These are phyloP conservation scores for Dermatemys mawii DNA, from an alignment of 2,113 vertebrate species.

Conservation along the genomic window DNA sequence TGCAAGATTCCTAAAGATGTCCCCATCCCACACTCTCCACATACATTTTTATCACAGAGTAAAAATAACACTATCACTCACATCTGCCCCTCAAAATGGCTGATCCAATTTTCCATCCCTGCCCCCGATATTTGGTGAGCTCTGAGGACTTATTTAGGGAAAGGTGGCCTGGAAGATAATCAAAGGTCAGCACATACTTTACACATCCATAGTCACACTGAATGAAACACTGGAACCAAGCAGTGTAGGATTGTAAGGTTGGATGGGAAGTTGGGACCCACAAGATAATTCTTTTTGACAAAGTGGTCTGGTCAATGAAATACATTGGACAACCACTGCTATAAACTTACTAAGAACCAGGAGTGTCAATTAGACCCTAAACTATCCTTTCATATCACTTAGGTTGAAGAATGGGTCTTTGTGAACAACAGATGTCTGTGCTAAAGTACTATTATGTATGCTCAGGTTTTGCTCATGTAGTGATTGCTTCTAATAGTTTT, in stretches of 20 bases:
- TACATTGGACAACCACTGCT: not conserved
- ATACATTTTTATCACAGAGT: not conserved
- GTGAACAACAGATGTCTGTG: not conserved
- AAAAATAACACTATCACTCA: not conserved
- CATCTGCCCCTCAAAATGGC: not conserved
- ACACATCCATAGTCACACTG: not conserved
- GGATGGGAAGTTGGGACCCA: not conserved
- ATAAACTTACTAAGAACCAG: not conserved
- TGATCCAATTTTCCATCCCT: not conserved
- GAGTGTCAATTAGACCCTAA: not conserved
- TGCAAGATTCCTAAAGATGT: not conserved
- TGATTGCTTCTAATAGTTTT: not conserved
- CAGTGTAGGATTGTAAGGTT: not conserved
- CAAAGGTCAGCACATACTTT: not conserved
- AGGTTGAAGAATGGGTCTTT: not conserved
- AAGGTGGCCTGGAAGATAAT: not conserved
- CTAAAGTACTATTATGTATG: fast-evolving
- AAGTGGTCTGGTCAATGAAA: not conserved
- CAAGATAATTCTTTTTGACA: not conserved
- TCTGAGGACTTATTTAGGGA: not conserved
- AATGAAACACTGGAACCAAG: not conserved
- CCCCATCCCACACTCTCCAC: not conserved
- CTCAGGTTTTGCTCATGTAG: not conserved
- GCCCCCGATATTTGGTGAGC: not conserved
- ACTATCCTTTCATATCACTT: not conserved